Conservation (phyloP, 2,888 invertebrate species). For the Ectemnius cavifrons region DNA sequence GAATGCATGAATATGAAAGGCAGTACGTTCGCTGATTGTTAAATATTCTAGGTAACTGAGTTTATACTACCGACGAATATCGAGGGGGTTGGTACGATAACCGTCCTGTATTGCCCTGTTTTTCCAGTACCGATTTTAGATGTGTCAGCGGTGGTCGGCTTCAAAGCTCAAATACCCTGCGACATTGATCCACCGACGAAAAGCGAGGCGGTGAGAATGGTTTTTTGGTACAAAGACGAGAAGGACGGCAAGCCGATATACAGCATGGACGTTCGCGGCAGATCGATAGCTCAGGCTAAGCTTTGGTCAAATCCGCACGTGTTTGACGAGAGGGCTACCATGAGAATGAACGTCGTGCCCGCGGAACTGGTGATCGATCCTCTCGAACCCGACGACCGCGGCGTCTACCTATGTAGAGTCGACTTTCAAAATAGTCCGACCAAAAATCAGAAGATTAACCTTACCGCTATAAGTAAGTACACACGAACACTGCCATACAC, state of each 20-base stretch:
- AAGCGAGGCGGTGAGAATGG: slow-evolving; percentile 92
- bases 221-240: slow-evolving; percentile 90
- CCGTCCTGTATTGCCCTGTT: slow-evolving; percentile 34
- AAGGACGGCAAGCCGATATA: slow-evolving; percentile 91
- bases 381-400: slow-evolving; percentile 77
- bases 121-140: slow-evolving; percentile 81
- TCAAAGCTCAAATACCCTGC: slow-evolving; percentile 90
- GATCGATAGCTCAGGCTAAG: slow-evolving; percentile 75
- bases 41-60: not conserved
- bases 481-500: no score
- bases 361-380: slow-evolving; percentile 78
- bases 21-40: not conserved
- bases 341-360: slow-evolving; percentile 78
- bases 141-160: slow-evolving; percentile 90
- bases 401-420: slow-evolving; percentile 79
- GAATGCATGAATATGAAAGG: not conserved
- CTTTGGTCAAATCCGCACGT: slow-evolving; percentile 78
- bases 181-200: slow-evolving; percentile 88
- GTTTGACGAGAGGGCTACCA: slow-evolving; percentile 77
- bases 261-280: slow-evolving; percentile 81
- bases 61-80: not conserved
- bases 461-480: slow-evolving; percentile 80
- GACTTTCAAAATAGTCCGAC: slow-evolving; percentile 80
- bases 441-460: slow-evolving; percentile 79
- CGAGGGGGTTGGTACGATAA: not conserved